Evolutionary conservation across 2,113 vertebrate species (phyloP), one percentile per base, ranked within the genome.

Genomic region (Pteropus alecto): DNA sequence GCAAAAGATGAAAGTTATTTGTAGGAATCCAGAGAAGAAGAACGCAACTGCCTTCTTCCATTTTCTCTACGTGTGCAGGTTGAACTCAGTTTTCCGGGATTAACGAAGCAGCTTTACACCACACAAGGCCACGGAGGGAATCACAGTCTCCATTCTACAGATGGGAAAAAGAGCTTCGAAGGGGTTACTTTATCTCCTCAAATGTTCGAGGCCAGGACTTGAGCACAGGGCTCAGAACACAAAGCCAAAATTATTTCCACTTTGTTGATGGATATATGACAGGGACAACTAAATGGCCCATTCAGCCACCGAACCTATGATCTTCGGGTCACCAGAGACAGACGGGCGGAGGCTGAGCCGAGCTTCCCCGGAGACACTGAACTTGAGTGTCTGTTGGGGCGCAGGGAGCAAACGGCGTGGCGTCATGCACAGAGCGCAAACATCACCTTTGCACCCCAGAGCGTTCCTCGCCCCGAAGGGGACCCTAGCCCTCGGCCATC

Each of bases 101-200:
- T 60, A 43, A 61, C 35, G 19, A 82, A 56, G 30, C 16, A 71
- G 82, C 26, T 21, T 33, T 3, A 82, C 8, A 58, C 19, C 6
- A 58, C 0, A 2, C 0, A 70, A 46, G 18, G 3, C 43, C 51
- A 41, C 2, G 5, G 13, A 35, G 3, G 38, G 2, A 19, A 68
- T 18, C 24, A 35, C 2, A 33, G 74, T 63, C n/a, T 74, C 85
- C 2, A 8, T 33, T 38, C 93, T 26, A 41, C 73, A 26, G 26
- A 65, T 21, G 7, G 18, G 26, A 51, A 46, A 70, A 35, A 67
- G 38, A 56, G 35, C 38, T 14, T 92, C n/a, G 77, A 6, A 70
- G 22, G 70, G 43, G 3, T 46, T 41, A 28, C 48, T 22, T n/a
- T 46, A 56, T 21, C n/a, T 54, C 14, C 35, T 65, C 3, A 51